Evolutionary conservation across 2,113 vertebrate genomes (phyloP).

Genomic region (Himantopus leucocephalus): DNA sequence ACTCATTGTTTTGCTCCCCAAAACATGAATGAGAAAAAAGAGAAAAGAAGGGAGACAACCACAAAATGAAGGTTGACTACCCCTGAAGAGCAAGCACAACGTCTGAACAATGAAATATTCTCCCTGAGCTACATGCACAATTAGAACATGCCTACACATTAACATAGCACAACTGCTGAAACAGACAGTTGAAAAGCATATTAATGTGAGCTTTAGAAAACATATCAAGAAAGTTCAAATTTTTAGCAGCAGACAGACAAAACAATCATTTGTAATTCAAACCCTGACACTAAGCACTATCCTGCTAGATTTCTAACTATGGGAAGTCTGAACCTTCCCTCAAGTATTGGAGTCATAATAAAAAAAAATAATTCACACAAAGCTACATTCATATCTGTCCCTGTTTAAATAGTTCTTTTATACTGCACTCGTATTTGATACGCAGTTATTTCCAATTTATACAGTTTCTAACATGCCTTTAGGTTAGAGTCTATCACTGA

Average conservation of each 20-base stretch:
- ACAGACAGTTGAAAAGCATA: conserved; percentile 16
- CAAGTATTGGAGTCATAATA: neutral
- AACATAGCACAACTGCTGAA: conserved; percentile 27
- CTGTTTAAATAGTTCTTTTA: neutral
- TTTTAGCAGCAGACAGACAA: conserved; percentile 33
- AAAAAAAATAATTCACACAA: neutral
- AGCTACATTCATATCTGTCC: neutral
- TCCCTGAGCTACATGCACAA: conserved; percentile 27
- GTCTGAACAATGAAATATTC: neutral
- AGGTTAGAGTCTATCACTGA: neutral
- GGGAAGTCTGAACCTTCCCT: neutral
- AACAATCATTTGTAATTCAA: conserved; percentile 34
- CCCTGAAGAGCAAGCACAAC: neutral
- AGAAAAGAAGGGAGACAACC: neutral
- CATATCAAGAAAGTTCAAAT: conserved; percentile 18
- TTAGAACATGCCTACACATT: conserved; percentile 36
- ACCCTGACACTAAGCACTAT: neutral
- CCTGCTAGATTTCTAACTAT: neutral
- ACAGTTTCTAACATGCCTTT: neutral
- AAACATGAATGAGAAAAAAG: neutral
- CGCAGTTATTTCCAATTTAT: neutral
- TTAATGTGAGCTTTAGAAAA: conserved; percentile 18
- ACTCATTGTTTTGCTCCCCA: neutral
- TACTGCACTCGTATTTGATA: neutral
- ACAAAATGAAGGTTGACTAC: neutral